Evolutionary conservation across 2,797 vertebrate species (phyloP), one percentile per base, ranked within the genome.

Genomic region (Taenioides sp.): DNA sequence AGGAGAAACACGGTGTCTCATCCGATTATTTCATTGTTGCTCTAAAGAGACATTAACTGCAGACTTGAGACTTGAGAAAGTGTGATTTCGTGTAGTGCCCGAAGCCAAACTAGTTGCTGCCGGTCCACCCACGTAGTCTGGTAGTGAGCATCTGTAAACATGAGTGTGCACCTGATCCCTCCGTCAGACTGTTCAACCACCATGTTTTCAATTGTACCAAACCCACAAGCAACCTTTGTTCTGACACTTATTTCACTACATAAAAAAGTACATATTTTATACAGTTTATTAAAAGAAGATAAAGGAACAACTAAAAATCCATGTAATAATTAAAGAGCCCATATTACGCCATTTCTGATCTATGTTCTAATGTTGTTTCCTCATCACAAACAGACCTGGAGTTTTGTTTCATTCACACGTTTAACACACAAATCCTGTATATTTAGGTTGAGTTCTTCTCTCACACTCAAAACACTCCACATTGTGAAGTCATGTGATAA

Each of bases 11-110:
- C 11, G 71, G 66, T 76, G 80, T 86, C 85, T 74, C 72, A 83
- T 88, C 76, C 12, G 61, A 88, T 88, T 86, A 75, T 86, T 89
- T 85, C 80, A 78, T 43, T 76, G 83, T 75, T 84, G 74, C 76
- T 87, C 80, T 80, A 83, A 88, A 86, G 82, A 87, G 83, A 87
- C 80, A 82, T 85, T 84, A 87, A 83, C 76, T 69, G 77, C 77
- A 22, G 72, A 83, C 70, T 81, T 47, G 78, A 75, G 75, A 82
- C 77, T 47, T 81, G 79, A 40, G 73, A 77, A 25, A 72, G 75
- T 86, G 74, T 58, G 81, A 73, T 84, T 71, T 69, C 74, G 83
- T 85, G 80, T 76, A 5, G 76, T 77, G 84, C 87, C 84, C 7
- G 72, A 57, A 79, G 84, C 72, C 73, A 40, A 75, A 79, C 81